Percentiles rank a stretch among this genome's conserved stretches.
These are phyloP conservation scores for Xylota segnis DNA, from an alignment of 2,888 invertebrate species.

Conservation along the genomic window DNA sequence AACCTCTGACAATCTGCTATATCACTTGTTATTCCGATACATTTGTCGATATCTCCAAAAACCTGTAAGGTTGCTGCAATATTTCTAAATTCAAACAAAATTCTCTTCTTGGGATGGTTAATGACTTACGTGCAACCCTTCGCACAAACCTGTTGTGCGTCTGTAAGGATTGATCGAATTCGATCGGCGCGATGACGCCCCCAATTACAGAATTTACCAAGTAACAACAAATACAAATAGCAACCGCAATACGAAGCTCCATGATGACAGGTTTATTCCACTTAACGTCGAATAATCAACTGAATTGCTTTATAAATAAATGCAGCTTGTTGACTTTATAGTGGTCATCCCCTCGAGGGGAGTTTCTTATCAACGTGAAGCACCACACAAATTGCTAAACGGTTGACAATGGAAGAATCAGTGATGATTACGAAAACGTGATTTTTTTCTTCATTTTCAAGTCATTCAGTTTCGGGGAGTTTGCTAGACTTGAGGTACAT, in stretches of 20 bases:
- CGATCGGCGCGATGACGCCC: neutral
- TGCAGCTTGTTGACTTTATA: neutral
- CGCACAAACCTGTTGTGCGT: conserved; percentile 22
- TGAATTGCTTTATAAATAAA: conserved; percentile 24
- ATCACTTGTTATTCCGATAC: conserved; percentile 14
- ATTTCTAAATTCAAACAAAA: too few relatives aligned
- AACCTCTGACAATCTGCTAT: conserved; percentile 33
- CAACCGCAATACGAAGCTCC: conserved; percentile 9
- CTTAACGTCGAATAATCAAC: conserved; percentile 6
- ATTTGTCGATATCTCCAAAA: conserved; percentile 12
- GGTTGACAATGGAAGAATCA: neutral
- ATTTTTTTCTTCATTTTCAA: neutral
- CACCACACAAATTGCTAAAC: neutral
- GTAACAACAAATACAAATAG: conserved; percentile 30
- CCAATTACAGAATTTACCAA: conserved; percentile 19
- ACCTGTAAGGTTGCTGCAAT: conserved; percentile 42
- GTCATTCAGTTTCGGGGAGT: neutral
- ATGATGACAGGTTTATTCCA: conserved; percentile 1
- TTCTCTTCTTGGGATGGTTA: too few relatives aligned
- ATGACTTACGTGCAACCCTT: conserved; percentile 39
- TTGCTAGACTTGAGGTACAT: neutral
- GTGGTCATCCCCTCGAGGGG: neutral
- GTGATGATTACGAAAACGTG: too few relatives aligned
- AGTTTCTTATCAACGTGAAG: neutral
- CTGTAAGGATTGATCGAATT: neutral